Evolutionary conservation across 2,888 invertebrate genomes (phyloP).

Genomic region (Perizoma affinitatum): DNA sequence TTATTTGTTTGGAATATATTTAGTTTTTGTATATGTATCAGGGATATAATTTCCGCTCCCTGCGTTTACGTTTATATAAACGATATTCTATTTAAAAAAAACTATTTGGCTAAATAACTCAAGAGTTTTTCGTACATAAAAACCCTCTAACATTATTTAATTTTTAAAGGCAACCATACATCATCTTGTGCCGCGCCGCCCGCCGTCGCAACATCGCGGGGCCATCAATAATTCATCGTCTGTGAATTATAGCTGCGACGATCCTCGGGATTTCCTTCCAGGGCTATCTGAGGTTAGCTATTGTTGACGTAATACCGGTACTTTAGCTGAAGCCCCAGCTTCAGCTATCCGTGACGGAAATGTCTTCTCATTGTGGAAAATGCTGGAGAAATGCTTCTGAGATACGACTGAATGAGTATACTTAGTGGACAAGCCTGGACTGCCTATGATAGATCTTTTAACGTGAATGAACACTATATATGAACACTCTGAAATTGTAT

Average conservation of each 20-base stretch:
- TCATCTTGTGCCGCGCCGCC: slow-evolving; percentile 33
- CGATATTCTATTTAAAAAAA: no score
- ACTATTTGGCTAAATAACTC: no score
- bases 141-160: slow-evolving; percentile 23
- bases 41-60: no score
- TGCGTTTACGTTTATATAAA: no score
- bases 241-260: slow-evolving; percentile 66
- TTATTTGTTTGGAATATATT: no score
- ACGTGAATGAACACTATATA: no score
- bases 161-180: slow-evolving; percentile 30
- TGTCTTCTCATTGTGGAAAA: slow-evolving; percentile 20
- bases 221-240: slow-evolving; percentile 73
- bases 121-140: background rate
- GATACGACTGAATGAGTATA: slow-evolving; percentile 21
- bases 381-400: slow-evolving; percentile 9
- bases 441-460: slow-evolving; percentile 4
- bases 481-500: no score
- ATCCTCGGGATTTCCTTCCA: slow-evolving; percentile 61
- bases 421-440: slow-evolving; percentile 6
- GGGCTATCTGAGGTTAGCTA: slow-evolving; percentile 26
- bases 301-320: slow-evolving; percentile 31
- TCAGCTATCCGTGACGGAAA: slow-evolving; percentile 15
- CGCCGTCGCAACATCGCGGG: slow-evolving; percentile 36
- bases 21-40: no score
- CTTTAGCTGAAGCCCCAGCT: slow-evolving; percentile 20